Base-by-base conservation (phyloP, 2,888 invertebrate genomes). In the Phortica magna region DNA sequence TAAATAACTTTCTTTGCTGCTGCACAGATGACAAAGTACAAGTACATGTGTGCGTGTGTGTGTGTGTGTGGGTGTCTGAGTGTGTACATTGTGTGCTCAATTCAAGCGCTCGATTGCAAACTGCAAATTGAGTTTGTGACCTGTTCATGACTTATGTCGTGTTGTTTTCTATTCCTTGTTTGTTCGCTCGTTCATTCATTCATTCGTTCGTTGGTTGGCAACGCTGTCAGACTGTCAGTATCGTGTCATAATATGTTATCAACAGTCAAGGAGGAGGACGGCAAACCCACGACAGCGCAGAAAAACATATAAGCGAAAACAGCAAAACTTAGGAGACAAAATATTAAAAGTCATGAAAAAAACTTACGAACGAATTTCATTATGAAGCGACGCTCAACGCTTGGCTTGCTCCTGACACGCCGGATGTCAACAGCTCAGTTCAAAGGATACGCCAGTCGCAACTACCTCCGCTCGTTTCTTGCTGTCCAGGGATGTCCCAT, bases 211-310 rank as follows among this genome's bases (percentile, higher is more conserved):
- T 70, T 70, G 48, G 43, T 70, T 70, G 12, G 65, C 17, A 39
- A 65, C 41, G 39, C 41, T 41, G 70, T 70, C 70, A 70, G 48
- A 70, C 70, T 70, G 70, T 70, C 70, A 70, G 22, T 53, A 70
- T 70, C 48, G 70, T 70, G 70, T 70, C 70, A 70, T 70, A 70
- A 70, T 53, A 70, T 70, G 53, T 70, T 70, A 70, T 70, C 70
- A 53, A 53, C 41, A 53, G 14, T n/a, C 41, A 67, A 67, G 67
- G 14, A 61, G 43, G 19, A 31, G 14, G 7, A 14, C 48, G 14
- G 12, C 53, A 7, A 17, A 19, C 12, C 19, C 10, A 10, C 59
- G 22, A 10, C 19, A 70, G 9, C 59, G 17, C 7, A 14, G 48
- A 53, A 22, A 48, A 53, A 48, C 6, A 41, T 12, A 53, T 7